Evolutionary conservation across 2,797 vertebrate genomes (phyloP).

Genomic region (Ctenosaura bakeri): DNA sequence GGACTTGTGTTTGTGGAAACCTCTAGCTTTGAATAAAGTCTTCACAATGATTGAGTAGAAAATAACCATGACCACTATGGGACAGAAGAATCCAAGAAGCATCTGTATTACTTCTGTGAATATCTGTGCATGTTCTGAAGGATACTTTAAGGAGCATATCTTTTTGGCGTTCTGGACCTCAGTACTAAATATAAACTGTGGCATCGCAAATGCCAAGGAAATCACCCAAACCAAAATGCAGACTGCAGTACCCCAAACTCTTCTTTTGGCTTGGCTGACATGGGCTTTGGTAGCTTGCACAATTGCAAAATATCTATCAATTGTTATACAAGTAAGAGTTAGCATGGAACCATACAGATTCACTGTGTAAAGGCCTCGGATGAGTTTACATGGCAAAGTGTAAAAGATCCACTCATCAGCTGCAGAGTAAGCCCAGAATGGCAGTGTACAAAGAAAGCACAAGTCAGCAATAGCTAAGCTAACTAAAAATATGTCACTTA

Average conservation of each 20-base stretch:
- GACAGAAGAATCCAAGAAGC: constrained; percentile 75
- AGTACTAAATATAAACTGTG: constrained; percentile 67
- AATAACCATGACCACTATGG: constrained; percentile 65
- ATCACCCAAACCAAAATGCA: constrained; percentile 66
- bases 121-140: background rate
- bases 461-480: constrained; percentile 77
- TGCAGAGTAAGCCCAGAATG: constrained; percentile 73
- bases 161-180: background rate
- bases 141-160: constrained; percentile 46
- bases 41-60: constrained; percentile 76
- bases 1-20: constrained; percentile 76
- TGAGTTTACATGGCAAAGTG: constrained; percentile 45
- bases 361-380: constrained; percentile 66
- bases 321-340: constrained; percentile 73
- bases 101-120: constrained; percentile 61
- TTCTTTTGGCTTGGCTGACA: constrained; percentile 55
- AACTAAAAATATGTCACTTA: constrained; percentile 74
- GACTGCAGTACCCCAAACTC: constrained; percentile 51
- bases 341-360: constrained; percentile 79
- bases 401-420: constrained; percentile 70
- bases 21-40: constrained; percentile 67
- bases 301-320: constrained; percentile 73
- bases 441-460: constrained; percentile 75
- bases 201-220: constrained; percentile 66
- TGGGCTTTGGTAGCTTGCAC: constrained; percentile 71